Evolutionary conservation across 2,113 vertebrate genomes (phyloP), one percentile per base, ranked within the genome.

Genomic region (Thalassarche chlororhynchos): DNA sequence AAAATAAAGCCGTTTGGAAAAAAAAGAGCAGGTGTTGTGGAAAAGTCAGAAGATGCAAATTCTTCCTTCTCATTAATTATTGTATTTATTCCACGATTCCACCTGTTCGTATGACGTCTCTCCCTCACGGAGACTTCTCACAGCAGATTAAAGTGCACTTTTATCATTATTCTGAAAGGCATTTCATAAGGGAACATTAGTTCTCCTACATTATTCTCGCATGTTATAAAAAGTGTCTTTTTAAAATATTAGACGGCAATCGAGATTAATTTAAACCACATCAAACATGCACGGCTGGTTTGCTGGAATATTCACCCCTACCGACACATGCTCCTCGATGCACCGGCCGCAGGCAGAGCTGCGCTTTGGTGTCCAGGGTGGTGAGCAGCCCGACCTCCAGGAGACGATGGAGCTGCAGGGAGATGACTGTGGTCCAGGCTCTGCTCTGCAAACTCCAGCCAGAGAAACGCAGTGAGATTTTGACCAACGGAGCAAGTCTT

Each of bases 181-280:
- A 5, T 84, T 84, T 84, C 96, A 57, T 66, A 54, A 87, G 87
- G 93, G 86, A 96, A 91, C 94, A 91, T 95, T 89, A 87, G 90
- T 93, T 96, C 96, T 92, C 96, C 92, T 79, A 64, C 91, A 83
- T 94, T 94, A 96, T 96, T 87, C 95, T 88, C 28, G 25, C 84
- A 18, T 83, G 86, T 96, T 94, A 69, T 75, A 70, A 92, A 96
- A 96, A 95, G 89, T 38, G 88, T 83, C 83, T 97, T 93, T 90
- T 94, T 71, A 94, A 94, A 94, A 85, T 68, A 94, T 92, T 87
- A 94, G 96, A 74, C 91, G 70, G 93, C 93, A 5, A 82, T 93
- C 46, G 32, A 84, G 93, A 89, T 96, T 71, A 32, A 91, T 96
- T 97, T 87, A 62, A 95, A 32, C 28, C 87, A 29, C 96, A 87